Evolutionary conservation across 2,113 vertebrate species (phyloP).

Genomic region (Fukomys damarensis): DNA sequence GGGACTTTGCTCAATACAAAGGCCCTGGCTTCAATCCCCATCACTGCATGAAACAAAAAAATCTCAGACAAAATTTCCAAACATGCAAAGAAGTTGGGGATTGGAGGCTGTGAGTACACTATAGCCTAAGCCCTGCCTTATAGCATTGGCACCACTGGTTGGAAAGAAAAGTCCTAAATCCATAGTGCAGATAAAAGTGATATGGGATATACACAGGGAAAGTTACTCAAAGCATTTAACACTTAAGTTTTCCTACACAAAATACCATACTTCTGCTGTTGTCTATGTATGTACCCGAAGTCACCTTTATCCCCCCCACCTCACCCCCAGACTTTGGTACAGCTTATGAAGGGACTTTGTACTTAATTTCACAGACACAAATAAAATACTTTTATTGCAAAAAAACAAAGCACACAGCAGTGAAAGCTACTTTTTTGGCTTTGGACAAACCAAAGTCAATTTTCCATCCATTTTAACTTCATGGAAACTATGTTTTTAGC

Average conservation of each 20-base stretch:
- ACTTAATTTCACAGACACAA: background rate
- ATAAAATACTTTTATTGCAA: background rate
- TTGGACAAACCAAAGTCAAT: background rate
- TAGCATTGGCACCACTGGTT: background rate
- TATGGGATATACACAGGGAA: rapidly evolving
- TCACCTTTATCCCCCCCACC: background rate
- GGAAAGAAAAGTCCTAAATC: background rate
- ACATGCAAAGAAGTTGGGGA: background rate
- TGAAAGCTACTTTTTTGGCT: background rate
- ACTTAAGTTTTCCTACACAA: background rate
- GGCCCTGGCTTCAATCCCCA: background rate
- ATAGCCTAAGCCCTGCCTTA: background rate
- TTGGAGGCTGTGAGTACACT: background rate
- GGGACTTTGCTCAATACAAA: background rate
- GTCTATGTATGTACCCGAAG: no score
- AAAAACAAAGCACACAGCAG: background rate
- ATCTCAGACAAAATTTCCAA: background rate
- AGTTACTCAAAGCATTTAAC: background rate
- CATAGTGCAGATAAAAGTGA: background rate
- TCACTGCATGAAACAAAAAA: background rate
- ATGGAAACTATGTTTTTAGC: background rate
- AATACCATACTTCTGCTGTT: background rate
- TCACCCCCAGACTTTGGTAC: rapidly evolving
- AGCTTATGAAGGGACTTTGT: background rate
- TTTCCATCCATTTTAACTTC: background rate